Percentiles rank a stretch among this genome's conserved stretches.
phyloP scores from a whole-genome alignment of 2,113 vertebrate species.

The Atractosteus spatula region DNA sequence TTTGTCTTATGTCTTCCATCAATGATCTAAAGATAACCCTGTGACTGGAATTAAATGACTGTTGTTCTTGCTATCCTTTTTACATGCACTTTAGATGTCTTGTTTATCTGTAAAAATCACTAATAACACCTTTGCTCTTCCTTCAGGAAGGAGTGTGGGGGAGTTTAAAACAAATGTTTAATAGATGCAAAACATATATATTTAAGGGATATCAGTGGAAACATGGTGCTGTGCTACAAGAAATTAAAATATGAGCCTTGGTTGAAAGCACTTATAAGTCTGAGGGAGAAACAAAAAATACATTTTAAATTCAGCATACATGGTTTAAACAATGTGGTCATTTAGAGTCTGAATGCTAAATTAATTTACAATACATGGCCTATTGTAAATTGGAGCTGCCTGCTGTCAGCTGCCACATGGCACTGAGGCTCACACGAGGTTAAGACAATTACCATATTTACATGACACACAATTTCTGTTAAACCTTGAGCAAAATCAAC shows the following conservation, averaged over 20 bases:
- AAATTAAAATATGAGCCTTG: neutral
- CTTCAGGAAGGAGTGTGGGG: neutral
- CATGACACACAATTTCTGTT: too few relatives aligned
- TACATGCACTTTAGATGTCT: neutral
- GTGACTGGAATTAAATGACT: constrained; percentile 15
- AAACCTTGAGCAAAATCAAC: too few relatives aligned
- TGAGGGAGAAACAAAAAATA: neutral
- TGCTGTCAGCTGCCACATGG: neutral
- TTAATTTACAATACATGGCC: neutral
- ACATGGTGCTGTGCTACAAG: neutral
- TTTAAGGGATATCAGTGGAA: neutral
- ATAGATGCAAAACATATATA: neutral
- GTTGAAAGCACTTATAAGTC: neutral
- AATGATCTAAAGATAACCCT: constrained; percentile 25
- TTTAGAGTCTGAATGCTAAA: constrained; percentile 1
- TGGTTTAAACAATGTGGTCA: neutral
- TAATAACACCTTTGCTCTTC: neutral
- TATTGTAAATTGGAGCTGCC: neutral
- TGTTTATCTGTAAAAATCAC: neutral
- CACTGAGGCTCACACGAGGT: too few relatives aligned
- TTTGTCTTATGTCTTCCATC: constrained; percentile 10
- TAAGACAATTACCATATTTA: too few relatives aligned
- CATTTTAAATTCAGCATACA: constrained; percentile 16
- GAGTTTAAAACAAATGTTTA: neutral
- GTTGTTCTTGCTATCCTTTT: neutral